Evolutionary conservation across 2,797 vertebrate species (phyloP).

Genomic region (Phrynocephalus guinanensis): DNA sequence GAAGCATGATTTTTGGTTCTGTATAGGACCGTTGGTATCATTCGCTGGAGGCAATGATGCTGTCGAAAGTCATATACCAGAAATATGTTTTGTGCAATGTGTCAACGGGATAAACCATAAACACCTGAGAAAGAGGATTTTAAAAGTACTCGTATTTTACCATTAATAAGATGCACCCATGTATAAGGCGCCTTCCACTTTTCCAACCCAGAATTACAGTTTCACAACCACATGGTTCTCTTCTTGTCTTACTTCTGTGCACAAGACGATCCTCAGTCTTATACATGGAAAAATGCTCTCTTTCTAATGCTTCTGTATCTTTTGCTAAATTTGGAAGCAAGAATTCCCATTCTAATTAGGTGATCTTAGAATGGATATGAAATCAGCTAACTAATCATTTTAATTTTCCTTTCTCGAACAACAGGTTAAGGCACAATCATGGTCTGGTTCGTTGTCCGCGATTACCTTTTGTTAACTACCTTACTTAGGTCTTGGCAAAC

Average conservation of each 20-base stretch:
- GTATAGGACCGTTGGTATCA: conserved; percentile 34
- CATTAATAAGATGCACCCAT: too few relatives aligned
- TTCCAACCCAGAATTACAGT: too few relatives aligned
- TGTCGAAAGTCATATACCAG: conserved; percentile 25
- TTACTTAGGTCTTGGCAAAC: too few relatives aligned
- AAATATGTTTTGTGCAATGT: conserved; percentile 39
- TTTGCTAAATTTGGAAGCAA: conserved; percentile 2
- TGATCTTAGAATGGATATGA: neutral
- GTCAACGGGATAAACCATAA: conserved; percentile 15
- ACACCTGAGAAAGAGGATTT: conserved; percentile 17
- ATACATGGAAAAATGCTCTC: neutral
- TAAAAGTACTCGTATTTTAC: conserved; percentile 3
- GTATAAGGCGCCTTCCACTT: too few relatives aligned
- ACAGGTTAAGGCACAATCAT: neutral
- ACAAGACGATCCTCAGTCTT: too few relatives aligned
- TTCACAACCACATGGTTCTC: too few relatives aligned
- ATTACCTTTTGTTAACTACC: too few relatives aligned
- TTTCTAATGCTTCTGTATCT: conserved; percentile 29
- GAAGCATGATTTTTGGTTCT: conserved; percentile 43
- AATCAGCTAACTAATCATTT: neutral
- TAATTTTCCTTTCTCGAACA: neutral
- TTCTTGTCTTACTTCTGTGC: too few relatives aligned
- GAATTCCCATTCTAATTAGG: neutral
- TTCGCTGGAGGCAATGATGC: conserved; percentile 34
- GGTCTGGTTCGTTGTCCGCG: neutral